phyloP scores from a whole-genome alignment of 1,140 invertebrate species.

The Drosophila obscura region DNA sequence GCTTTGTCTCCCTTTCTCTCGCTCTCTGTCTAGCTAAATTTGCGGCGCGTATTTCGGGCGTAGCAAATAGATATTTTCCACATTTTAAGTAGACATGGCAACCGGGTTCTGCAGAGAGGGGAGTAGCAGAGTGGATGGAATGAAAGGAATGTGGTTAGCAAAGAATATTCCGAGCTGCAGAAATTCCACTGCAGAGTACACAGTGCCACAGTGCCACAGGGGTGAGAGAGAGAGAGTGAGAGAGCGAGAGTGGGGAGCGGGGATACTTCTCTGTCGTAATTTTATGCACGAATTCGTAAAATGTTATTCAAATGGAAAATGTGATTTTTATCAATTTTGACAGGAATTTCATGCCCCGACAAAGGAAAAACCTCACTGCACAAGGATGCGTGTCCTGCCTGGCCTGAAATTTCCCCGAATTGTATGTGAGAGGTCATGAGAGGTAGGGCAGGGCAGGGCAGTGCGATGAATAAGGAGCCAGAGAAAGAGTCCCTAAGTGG shows the following conservation, averaged over 20 bases:
- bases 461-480: no score
- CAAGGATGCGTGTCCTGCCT: constrained; percentile 22
- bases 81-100: constrained; percentile 76
- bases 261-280: constrained; percentile 61
- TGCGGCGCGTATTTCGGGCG: constrained; percentile 63
- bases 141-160: constrained; percentile 69
- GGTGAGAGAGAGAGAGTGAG: not conserved
- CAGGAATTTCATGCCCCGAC: constrained; percentile 73
- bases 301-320: constrained; percentile 84
- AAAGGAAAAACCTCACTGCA: constrained; percentile 39
- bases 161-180: constrained; percentile 67
- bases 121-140: not conserved
- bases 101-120: not conserved
- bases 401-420: constrained; percentile 20
- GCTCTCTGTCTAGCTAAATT: constrained; percentile 31
- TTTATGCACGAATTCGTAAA: constrained; percentile 84
- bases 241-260: not conserved
- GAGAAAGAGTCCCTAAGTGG: constrained; percentile 3
- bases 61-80: constrained; percentile 81
- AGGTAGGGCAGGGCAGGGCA: constrained; percentile 4
- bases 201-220: no score
- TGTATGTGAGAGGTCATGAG: constrained; percentile 29
- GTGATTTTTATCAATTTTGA: constrained; percentile 84
- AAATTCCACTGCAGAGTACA: constrained; percentile 69
- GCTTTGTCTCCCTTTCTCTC: constrained; percentile 17